Evolutionary conservation across 1,140 invertebrate genomes (phyloP).

Genomic region (Pseudomyrmex dendroicus): DNA sequence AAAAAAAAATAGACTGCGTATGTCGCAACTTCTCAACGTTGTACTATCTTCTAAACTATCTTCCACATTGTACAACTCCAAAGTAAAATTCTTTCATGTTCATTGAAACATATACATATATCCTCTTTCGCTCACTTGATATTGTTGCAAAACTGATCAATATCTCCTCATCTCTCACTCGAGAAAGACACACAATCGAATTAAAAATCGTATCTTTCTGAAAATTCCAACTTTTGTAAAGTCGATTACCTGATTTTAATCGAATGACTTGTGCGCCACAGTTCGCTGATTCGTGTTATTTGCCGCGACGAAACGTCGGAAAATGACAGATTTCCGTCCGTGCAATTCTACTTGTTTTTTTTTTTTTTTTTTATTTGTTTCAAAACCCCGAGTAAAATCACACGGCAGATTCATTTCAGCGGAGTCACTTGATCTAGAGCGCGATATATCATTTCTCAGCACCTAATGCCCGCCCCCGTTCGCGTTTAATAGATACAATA

Average conservation of each 20-base stretch:
- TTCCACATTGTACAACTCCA: neutral
- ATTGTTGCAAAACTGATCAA: neutral
- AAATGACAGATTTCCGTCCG: constrained; percentile 39
- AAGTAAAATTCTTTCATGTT: neutral
- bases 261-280: neutral
- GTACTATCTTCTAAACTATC: neutral
- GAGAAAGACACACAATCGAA: too few species aligned
- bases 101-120: neutral
- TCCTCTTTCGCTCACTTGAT: neutral
- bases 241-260: constrained; percentile 3
- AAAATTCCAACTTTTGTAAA: too few species aligned
- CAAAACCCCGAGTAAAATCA: neutral
- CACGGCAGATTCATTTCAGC: neutral
- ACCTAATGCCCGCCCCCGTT: constrained; percentile 32
- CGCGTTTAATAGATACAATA: constrained; percentile 37
- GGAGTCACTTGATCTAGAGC: constrained; percentile 53
- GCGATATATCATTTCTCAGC: constrained; percentile 37
- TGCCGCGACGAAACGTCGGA: neutral
- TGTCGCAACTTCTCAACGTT: neutral
- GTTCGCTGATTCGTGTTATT: constrained; percentile 32
- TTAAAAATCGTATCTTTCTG: too few species aligned
- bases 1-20: neutral
- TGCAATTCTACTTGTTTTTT: neutral
- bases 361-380: constrained; percentile 2
- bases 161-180: too few species aligned